A percentile compares a stretch with the other conserved stretches of the same genome.
These are phyloP conservation scores for Cinclus mexicanus DNA, from an alignment of 2,113 vertebrate genomes.

Conservation along the genomic window DNA sequence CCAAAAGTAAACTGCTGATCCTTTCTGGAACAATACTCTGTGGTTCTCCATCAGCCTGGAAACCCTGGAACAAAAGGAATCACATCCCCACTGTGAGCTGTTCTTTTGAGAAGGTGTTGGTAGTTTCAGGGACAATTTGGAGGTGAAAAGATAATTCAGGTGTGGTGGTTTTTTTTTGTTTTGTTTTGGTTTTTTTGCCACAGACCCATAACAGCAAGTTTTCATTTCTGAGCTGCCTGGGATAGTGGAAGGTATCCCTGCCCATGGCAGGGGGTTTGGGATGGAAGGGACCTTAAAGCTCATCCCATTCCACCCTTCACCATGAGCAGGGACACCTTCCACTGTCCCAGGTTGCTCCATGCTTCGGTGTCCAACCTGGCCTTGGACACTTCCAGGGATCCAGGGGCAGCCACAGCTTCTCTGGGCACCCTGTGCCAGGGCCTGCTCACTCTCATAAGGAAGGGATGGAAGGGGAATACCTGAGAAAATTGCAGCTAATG, in stretches of 20 bases:
- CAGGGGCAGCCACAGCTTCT: background rate
- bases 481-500: background rate
- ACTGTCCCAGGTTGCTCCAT: accelerated
- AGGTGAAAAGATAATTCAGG: background rate
- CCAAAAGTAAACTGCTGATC: background rate
- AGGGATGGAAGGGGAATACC: background rate
- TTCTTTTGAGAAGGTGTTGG: background rate
- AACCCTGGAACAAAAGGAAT: background rate
- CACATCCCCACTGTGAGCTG: background rate
- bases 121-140: background rate
- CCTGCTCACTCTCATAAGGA: accelerated
- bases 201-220: background rate
- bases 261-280: background rate
- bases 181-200: background rate
- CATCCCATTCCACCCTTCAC: background rate
- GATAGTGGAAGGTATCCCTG: background rate
- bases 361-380: background rate
- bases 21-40: background rate
- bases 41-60: background rate
- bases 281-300: background rate
- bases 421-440: background rate
- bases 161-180: background rate
- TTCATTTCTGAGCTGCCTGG: background rate
- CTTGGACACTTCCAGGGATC: background rate
- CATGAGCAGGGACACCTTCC: background rate